Conservation (phyloP, 2,113 vertebrate genomes). For the Pteropus alecto region DNA sequence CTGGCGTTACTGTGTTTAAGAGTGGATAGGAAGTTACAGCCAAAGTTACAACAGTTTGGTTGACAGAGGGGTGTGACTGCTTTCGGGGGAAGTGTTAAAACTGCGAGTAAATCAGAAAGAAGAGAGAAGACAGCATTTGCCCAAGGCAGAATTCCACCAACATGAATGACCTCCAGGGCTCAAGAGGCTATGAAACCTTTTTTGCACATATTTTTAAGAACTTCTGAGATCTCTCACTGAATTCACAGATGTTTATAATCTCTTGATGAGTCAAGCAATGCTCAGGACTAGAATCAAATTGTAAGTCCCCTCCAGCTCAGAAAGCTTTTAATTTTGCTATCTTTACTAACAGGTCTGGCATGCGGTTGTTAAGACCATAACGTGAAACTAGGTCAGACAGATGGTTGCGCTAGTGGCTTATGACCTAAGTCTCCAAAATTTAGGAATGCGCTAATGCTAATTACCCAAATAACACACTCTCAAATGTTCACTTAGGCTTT, state of each 20-base stretch:
- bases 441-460: not conserved
- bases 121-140: slow-evolving; percentile 23
- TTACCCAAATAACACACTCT: not conserved
- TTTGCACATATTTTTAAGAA: slow-evolving; percentile 46
- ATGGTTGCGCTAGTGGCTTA: not conserved
- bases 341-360: slow-evolving; percentile 22
- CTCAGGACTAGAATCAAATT: slow-evolving; percentile 31
- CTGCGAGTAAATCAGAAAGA: slow-evolving; percentile 39
- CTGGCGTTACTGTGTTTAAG: not conserved
- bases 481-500: not conserved
- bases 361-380: not conserved
- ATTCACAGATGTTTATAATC: slow-evolving; percentile 52
- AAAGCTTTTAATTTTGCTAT: slow-evolving; percentile 30
- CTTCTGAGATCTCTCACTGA: slow-evolving; percentile 19
- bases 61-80: not conserved
- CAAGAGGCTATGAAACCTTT: slow-evolving; percentile 42
- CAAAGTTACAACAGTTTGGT: slow-evolving; percentile 51
- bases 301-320: not conserved
- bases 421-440: not conserved
- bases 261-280: slow-evolving; percentile 42
- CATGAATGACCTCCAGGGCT: slow-evolving; percentile 36
- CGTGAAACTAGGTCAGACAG: not conserved
- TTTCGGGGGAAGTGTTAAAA: slow-evolving; percentile 42
- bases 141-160: slow-evolving; percentile 44
- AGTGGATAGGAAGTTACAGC: slow-evolving; percentile 14